Evolutionary conservation across 2,888 invertebrate species (phyloP), one percentile per base, ranked within the genome.

Genomic region (Cantharis flavilabris): DNA sequence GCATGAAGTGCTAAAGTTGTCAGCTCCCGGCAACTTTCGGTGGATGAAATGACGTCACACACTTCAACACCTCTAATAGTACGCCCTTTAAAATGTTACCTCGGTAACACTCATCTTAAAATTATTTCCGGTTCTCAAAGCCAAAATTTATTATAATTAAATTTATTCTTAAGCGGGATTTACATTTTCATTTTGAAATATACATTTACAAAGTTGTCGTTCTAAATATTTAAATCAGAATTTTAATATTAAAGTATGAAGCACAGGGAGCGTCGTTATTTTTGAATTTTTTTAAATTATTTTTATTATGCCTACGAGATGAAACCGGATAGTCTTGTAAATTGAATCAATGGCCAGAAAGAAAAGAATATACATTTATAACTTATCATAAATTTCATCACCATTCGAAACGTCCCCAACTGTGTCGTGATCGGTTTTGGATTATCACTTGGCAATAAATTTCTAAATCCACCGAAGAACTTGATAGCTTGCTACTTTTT

Each of bases 11-110:
- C 67, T 75, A 79, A 79, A 79, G 75, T 79, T 77, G 77, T 79
- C 79, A 75, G 80, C 80, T 76, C 76, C 70, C 62, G 83, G 84
- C 85, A 83, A 82, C 85, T 85, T 85, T 84, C 73, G 84, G 84
- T 86, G 84, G 85, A 85, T 85, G 84, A 85, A 86, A 86, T 84
- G 84, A 85, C 86, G 87, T 86, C 86, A 85, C 84, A 86, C 85
- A 86, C 86, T 86, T 85, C 86, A 85, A 84, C 87, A 85, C 87
- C 86, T 87, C 82, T 80, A 75, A 83, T 84, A 85, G 84, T 84
- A 84, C 80, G 78, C 65, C 81, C 80, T 77, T 80, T 76, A 70
- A 80, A 80, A 76, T 73, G 81, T 82, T 82, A 77, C 81, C 79
- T 74, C 77, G 80, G 82, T 77, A 80, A 82, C 82, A 72, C 76